phyloP scores from a whole-genome alignment of 2,797 vertebrate species.

The Salarias fasciatus region DNA sequence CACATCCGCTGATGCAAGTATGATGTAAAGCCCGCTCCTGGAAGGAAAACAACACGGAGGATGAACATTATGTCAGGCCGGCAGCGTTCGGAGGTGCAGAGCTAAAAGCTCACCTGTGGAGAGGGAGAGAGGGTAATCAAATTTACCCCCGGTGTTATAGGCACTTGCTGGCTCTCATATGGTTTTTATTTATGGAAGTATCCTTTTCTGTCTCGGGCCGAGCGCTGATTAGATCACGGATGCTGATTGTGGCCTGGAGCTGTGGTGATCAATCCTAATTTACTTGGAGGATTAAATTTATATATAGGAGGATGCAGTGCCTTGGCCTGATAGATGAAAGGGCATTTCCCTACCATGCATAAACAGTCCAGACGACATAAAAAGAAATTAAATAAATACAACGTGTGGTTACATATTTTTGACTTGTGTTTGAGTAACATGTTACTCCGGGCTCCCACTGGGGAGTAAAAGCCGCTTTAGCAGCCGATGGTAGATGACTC shows the following conservation, averaged over 20 bases:
- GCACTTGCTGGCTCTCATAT: conserved; percentile 80
- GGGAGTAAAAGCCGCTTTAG: conserved; percentile 47
- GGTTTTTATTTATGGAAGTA: conserved; percentile 86
- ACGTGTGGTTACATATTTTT: neutral
- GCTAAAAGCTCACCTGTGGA: conserved; percentile 85
- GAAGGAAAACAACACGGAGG: conserved; percentile 70
- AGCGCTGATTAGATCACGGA: conserved; percentile 82
- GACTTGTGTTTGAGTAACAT: conserved; percentile 37
- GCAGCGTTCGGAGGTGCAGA: conserved; percentile 67
- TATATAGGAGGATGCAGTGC: conserved; percentile 78
- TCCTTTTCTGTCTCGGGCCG: conserved; percentile 76
- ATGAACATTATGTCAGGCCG: conserved; percentile 60
- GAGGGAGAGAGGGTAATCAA: conserved; percentile 76
- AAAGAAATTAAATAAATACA: conserved; percentile 6
- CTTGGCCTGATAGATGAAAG: conserved; percentile 76
- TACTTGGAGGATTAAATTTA: conserved; percentile 81
- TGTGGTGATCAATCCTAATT: conserved; percentile 86
- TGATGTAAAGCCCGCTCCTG: conserved; percentile 74
- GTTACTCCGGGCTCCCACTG: conserved; percentile 13
- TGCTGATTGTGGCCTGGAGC: conserved; percentile 81
- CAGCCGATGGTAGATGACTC: conserved; percentile 32
- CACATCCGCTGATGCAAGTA: conserved; percentile 76
- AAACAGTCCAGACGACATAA: conserved; percentile 49
- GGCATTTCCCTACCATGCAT: conserved; percentile 67
- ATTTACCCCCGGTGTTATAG: conserved; percentile 76